Conservation (phyloP, 2,888 invertebrate species). For the Timema podura region DNA sequence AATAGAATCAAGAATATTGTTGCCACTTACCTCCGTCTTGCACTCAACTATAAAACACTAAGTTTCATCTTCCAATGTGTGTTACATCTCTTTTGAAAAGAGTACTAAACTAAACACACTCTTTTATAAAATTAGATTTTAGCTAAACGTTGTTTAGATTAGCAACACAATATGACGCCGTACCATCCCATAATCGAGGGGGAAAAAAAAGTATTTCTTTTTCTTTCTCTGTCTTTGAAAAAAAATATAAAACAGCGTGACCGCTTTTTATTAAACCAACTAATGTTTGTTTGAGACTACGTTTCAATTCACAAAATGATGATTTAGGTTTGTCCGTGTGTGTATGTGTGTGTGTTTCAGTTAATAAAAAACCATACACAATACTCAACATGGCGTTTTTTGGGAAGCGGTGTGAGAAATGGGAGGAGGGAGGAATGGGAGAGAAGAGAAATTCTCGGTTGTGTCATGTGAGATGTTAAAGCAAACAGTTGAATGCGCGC, state of each 20-base stretch:
- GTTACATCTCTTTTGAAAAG: too few species aligned
- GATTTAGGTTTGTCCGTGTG: neutral
- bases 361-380: neutral
- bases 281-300: slow-evolving; percentile 9
- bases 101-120: too few species aligned
- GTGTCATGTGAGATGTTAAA: slow-evolving; percentile 5
- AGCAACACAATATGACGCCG: slow-evolving; percentile 11
- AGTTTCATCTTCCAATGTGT: too few species aligned
- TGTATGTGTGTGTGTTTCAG: neutral
- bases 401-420: too few species aligned
- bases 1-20: too few species aligned
- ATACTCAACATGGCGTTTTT: too few species aligned
- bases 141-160: slow-evolving; percentile 16
- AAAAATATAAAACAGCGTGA: neutral
- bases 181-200: neutral
- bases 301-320: slow-evolving; percentile 9
- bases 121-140: neutral
- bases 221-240: too few species aligned
- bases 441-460: neutral
- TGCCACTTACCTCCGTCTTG: too few species aligned
- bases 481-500: neutral
- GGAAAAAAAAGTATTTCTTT: too few species aligned
- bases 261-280: slow-evolving; percentile 12
- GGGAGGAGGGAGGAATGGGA: too few species aligned
- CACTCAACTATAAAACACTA: too few species aligned